These are phyloP conservation scores for Melanargia galathea DNA, from an alignment of 2,888 invertebrate genomes.

Conservation along the genomic window DNA sequence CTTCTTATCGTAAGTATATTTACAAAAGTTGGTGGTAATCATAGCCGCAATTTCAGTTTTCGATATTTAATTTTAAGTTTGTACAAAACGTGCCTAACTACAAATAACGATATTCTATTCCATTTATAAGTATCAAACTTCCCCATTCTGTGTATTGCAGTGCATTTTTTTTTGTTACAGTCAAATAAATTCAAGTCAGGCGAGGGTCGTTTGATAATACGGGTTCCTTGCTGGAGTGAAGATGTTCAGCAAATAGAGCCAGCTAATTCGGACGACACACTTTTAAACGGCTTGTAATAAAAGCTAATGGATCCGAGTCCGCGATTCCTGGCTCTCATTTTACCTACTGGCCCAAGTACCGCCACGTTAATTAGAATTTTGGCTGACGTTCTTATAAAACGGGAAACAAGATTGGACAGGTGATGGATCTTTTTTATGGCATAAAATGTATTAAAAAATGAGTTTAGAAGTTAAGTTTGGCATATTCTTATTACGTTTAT, in stretches of 20 bases:
- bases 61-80: no score
- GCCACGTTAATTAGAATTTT: conserved; percentile 79
- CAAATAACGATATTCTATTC: no score
- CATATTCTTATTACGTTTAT: background rate
- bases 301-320: conserved; percentile 77
- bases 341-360: conserved; percentile 61
- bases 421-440: conserved; percentile 25
- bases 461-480: background rate
- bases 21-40: no score
- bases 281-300: conserved; percentile 79
- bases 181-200: conserved; percentile 38
- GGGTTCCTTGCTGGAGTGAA: conserved; percentile 46
- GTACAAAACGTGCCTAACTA: no score
- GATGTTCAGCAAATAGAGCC: conserved; percentile 71
- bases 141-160: no score
- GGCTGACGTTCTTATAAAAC: conserved; percentile 74
- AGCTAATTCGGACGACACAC: conserved; percentile 79
- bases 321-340: conserved; percentile 78
- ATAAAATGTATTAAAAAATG: conserved; percentile 1
- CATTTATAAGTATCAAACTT: no score
- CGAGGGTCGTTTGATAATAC: conserved; percentile 37
- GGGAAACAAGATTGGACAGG: conserved; percentile 53
- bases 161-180: conserved; percentile 4
- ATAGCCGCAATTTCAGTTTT: no score
- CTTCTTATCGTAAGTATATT: no score